A percentile compares a stretch with the other conserved stretches of the same genome.
phyloP scores from a whole-genome alignment of 2,888 invertebrate genomes.

The Steinernema scapterisci region DNA sequence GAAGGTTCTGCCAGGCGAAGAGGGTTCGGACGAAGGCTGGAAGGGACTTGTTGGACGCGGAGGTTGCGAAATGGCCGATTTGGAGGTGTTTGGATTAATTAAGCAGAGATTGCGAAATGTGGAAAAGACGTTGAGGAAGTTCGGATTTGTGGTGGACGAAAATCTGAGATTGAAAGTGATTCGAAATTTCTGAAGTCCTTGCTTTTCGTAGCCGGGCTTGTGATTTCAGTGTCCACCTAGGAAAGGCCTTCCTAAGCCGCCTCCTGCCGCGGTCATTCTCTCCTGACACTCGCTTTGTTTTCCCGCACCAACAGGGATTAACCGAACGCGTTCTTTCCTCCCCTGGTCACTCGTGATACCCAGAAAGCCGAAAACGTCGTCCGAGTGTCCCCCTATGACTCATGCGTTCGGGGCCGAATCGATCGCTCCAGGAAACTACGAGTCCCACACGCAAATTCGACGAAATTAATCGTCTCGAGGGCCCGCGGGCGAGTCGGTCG shows the following conservation, averaged over 20 bases:
- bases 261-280: background rate
- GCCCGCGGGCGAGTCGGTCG: constrained; percentile 25
- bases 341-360: background rate
- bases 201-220: too few species aligned
- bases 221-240: background rate
- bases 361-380: background rate
- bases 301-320: background rate
- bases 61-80: too few species aligned
- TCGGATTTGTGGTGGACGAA: too few species aligned
- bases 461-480: constrained; percentile 31
- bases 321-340: constrained; percentile 9
- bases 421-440: background rate
- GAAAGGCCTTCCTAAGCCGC: background rate
- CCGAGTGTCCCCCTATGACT: constrained; percentile 3
- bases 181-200: too few species aligned
- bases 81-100: too few species aligned
- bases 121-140: too few species aligned
- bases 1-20: too few species aligned
- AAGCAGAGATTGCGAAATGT: too few species aligned
- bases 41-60: too few species aligned
- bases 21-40: too few species aligned
- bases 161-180: too few species aligned
- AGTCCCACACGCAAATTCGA: constrained; percentile 8
- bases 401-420: constrained; percentile 20
- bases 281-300: background rate